Percentiles rank a stretch among this genome's conserved stretches.
phyloP scores from a whole-genome alignment of 2,888 invertebrate species.

The Neoitamus cyanurus region DNA sequence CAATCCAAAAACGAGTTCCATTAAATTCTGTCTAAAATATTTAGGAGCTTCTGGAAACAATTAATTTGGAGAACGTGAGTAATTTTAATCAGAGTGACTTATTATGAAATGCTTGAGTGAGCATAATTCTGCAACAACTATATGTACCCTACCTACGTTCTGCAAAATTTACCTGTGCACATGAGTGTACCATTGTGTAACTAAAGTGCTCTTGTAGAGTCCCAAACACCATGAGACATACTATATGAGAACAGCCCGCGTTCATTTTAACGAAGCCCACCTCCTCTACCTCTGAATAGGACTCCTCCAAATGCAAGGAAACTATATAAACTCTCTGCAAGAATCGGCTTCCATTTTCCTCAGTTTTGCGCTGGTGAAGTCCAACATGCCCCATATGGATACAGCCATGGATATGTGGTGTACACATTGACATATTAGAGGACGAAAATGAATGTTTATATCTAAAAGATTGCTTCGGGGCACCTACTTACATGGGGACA shows the following conservation, averaged over 20 bases:
- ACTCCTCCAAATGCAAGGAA: neutral
- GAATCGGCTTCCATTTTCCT: neutral
- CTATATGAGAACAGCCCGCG: neutral
- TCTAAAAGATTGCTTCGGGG: neutral
- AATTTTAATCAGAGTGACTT: slow-evolving; percentile 20
- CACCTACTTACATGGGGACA: neutral
- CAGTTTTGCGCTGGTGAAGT: neutral
- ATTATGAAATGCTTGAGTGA: slow-evolving; percentile 15
- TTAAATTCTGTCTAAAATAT: neutral
- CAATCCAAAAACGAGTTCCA: neutral
- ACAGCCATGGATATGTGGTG: neutral
- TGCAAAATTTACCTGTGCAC: neutral
- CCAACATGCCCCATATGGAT: neutral
- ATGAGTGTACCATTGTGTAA: slow-evolving; percentile 19
- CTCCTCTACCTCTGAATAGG: neutral
- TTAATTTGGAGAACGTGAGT: slow-evolving; percentile 11
- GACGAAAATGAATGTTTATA: neutral
- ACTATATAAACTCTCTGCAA: neutral
- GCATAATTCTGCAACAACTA: slow-evolving; percentile 11
- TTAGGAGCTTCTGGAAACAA: neutral
- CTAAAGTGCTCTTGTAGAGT: slow-evolving; percentile 15
- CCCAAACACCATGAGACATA: neutral
- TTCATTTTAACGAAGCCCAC: neutral
- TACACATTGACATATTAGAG: neutral
- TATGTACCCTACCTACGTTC: neutral